Percentiles rank a stretch among this genome's conserved stretches.
Conservation (phyloP, 2,797 vertebrate genomes). For the Danio albolineatus region DNA sequence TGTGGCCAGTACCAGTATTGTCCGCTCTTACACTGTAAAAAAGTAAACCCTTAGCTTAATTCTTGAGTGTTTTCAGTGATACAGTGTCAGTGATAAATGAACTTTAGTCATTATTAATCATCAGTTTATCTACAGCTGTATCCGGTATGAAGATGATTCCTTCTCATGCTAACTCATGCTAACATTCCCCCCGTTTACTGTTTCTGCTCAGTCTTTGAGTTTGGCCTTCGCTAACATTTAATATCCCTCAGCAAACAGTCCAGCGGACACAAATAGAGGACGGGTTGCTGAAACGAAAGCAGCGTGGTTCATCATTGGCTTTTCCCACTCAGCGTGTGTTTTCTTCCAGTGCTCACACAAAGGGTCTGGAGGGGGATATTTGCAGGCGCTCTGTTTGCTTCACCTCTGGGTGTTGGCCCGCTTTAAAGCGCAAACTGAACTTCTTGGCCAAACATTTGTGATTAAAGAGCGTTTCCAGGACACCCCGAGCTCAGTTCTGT, state of each 20-base stretch:
- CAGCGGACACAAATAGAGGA: conserved; percentile 9
- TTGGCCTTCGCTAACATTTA: conserved; percentile 45
- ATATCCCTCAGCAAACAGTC: conserved; percentile 29
- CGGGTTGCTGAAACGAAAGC: not conserved
- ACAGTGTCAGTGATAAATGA: too few relatives aligned
- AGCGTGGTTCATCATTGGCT: conserved; percentile 6
- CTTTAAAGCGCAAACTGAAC: conserved; percentile 25
- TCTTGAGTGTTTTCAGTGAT: too few relatives aligned
- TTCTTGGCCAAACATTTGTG: conserved; percentile 16
- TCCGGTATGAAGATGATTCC: not conserved
- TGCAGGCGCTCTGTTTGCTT: conserved; percentile 34
- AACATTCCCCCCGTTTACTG: not conserved
- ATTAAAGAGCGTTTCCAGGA: conserved; percentile 34
- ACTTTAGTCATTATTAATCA: too few relatives aligned
- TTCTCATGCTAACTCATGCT: not conserved
- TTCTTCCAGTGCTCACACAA: conserved; percentile 9
- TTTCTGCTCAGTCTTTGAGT: conserved; percentile 12
- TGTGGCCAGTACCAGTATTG: too few relatives aligned
- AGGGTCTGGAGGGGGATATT: conserved; percentile 33
- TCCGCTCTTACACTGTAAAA: too few relatives aligned
- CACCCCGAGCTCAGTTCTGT: conserved; percentile 16
- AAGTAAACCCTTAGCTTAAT: too few relatives aligned
- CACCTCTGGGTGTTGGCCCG: conserved; percentile 23
- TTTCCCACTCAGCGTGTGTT: conserved; percentile 16
- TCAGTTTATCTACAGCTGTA: too few relatives aligned